Evolutionary conservation across 2,888 invertebrate species (phyloP), one percentile per base, ranked within the genome.

Genomic region (Cacoxenus indagator): DNA sequence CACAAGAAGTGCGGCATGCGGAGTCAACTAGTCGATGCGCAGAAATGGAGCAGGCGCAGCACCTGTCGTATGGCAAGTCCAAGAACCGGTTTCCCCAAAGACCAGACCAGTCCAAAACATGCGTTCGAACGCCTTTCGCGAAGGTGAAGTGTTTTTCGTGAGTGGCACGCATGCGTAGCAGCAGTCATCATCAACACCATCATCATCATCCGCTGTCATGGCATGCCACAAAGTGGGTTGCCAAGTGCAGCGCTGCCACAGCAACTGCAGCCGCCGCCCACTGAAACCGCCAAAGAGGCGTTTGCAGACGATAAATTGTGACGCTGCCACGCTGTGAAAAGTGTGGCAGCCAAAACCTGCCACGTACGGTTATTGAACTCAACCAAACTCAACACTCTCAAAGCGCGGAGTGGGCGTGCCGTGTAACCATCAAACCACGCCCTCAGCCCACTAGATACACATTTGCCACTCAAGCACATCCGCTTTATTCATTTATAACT

Each of bases 261-360:
- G 11, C 45, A 43, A 37, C 69, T 64, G 69, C 67, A 29, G 46
- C 11, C 48, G 29, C 14, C 14, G 64, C 48, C 26, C 54, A 45
- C 46, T 62, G n/a, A n/a, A n/a, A n/a, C n/a, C 43, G 78, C 75
- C 75, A 71, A 76, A 57, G 75, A 45, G 68, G 70, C 78, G 76
- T 81, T 72, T 71, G 65, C 73, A 71, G 72, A 77, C 76, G 82
- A 79, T 79, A 79, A 79, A 79, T 79, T 83, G 82, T 82, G 79
- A 83, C 79, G 79, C 79, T 79, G n/a, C n/a, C n/a, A n/a, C 14
- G 83, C 82, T 79, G 79, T 69, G 26, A 82, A 83, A 83, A 79
- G 83, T 80, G 79, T 78, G 83, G 83, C 79, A 80, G 82, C 77
- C 83, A 84, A 77, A 83, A 77, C 75, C n/a, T 31, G 37, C 37